A percentile compares a stretch with the other conserved stretches of the same genome.
Conservation (phyloP, 23 tunicate species). For the Trididemnum clinides region DNA sequence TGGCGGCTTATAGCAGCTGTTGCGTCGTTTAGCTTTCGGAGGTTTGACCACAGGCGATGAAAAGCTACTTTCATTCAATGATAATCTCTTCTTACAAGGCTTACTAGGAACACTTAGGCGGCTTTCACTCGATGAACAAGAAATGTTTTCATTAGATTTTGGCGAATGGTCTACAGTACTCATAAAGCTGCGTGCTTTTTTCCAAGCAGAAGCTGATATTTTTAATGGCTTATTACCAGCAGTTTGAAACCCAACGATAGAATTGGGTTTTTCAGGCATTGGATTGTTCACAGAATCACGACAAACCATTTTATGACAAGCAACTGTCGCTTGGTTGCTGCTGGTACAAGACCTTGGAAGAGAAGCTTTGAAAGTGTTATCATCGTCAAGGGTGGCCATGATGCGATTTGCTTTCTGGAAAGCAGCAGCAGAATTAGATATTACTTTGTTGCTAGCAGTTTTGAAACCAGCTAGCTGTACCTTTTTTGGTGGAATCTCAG, state of each 20-base stretch:
- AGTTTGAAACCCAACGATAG: background rate
- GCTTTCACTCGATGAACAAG: too few species aligned
- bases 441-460: constrained; percentile 33
- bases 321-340: too few species aligned
- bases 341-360: too few species aligned
- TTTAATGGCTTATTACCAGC: background rate
- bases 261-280: background rate
- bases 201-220: too few species aligned
- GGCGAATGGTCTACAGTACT: background rate
- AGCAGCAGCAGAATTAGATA: background rate
- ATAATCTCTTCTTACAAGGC: background rate
- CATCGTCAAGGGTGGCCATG: background rate
- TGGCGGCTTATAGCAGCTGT: constrained; percentile 33
- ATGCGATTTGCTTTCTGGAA: background rate
- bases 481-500: too few species aligned
- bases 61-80: background rate
- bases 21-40: constrained; percentile 22
- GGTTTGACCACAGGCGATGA: background rate
- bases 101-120: too few species aligned
- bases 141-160: too few species aligned
- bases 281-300: too few species aligned
- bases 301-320: too few species aligned
- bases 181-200: background rate
- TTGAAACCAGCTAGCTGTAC: constrained; percentile 5
- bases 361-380: too few species aligned